phyloP scores from a whole-genome alignment of 2,797 vertebrate genomes.

The Cheirogaleus major region DNA sequence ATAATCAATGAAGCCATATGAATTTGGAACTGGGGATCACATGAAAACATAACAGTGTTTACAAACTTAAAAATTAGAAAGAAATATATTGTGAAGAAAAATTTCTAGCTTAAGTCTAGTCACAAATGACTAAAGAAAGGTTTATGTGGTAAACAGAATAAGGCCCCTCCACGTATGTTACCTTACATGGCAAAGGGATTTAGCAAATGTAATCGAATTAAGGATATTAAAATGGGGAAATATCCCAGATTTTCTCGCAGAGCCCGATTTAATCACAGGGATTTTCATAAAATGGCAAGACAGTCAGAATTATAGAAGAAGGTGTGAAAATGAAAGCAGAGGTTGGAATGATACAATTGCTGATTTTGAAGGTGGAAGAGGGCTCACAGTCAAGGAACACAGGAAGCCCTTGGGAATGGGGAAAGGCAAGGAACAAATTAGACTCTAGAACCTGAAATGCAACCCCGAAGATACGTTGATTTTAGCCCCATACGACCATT shows the following conservation, averaged over 20 bases:
- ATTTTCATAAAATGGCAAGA: neutral
- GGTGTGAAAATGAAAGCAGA: neutral
- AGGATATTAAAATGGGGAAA: neutral
- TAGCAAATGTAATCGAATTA: neutral
- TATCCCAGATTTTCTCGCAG: neutral
- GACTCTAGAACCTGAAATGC: neutral
- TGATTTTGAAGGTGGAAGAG: neutral
- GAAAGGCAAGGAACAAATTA: neutral
- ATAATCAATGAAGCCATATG: neutral
- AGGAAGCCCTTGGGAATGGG: neutral
- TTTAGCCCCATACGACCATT: neutral
- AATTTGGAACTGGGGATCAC: neutral
- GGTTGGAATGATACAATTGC: fast-evolving
- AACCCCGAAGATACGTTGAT: neutral
- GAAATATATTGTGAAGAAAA: neutral
- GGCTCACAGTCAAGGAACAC: neutral
- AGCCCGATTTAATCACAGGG: neutral
- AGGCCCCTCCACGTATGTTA: neutral
- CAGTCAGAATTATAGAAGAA: neutral
- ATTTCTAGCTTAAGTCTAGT: neutral
- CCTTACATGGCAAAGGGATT: neutral
- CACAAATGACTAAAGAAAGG: neutral
- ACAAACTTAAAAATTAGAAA: neutral
- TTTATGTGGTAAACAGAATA: neutral
- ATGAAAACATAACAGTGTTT: neutral